Evolutionary conservation across 2,797 vertebrate species (phyloP), one percentile per base, ranked within the genome.

Genomic region (Poeciliopsis presidionis): DNA sequence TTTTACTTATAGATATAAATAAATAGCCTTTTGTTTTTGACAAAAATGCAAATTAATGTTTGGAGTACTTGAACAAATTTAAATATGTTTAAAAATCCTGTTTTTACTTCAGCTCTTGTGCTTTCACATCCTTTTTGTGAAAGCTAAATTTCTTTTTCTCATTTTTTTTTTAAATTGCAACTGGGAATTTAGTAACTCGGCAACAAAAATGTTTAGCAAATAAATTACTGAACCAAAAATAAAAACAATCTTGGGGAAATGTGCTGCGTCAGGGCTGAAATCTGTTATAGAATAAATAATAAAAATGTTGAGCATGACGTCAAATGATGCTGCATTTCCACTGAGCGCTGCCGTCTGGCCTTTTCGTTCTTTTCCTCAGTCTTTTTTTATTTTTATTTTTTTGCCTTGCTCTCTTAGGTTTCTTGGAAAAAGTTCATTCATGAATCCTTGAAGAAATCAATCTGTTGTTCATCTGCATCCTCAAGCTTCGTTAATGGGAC

Each of bases 371-470:
- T 46, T 46, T 46, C 28, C 46, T n/a, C 43, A 46, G 67, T 53
- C 51, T n/a, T 3, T 14, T 30, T 28, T 1, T n/a, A n/a, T n/a
- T 46, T 61, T 43, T 51, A 1, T 49, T 49, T 49, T 49, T 49
- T 49, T 20, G 47, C 49, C 86, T 63, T 8, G 33, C 77, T 79
- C 74, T 88, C 67, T 84, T 71, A 93, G 89, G 83, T 72, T 63
- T 71, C 78, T 55, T 72, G 72, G 82, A 43, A 84, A 73, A 82
- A 82, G 73, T 81, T 78, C 72, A 79, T 33, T 59, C 1, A 22
- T 1, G n/a, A 45, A 11, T 76, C 79, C 45, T 63, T 67, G 12
- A 81, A 53, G 51, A 53, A 53, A 53, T 25, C 20, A 25, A 53
- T 25, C 51, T 53, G 51, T 25, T 9, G 51, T 53, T 25, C 51